Evolutionary conservation across 2,113 vertebrate genomes (phyloP), one percentile per base, ranked within the genome.

Genomic region (Hippotragus niger): DNA sequence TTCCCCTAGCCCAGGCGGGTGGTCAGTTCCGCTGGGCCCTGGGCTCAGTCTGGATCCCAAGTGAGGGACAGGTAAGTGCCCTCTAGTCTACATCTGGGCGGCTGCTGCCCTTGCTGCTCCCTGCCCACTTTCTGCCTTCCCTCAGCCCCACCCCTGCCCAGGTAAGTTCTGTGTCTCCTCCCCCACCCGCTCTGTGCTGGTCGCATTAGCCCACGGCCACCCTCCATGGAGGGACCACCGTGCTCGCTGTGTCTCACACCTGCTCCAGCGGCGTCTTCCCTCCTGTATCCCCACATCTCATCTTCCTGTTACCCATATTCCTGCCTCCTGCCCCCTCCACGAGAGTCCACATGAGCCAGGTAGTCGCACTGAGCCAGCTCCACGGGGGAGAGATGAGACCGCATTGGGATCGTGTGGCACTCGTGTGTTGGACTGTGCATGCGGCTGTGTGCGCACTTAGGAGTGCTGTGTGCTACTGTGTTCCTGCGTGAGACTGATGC

Each of bases 111-210:
- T 57, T 58, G 15, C 84, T 45, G n/a, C 74, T 90, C 91, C 64
- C 76, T 83, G 17, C 86, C 86, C 27, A 27, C 17, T 71, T 95
- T 15, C 78, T 81, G 53, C 36, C 92, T n/a, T 43, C 47, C 7
- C 2, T 15, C 19, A 50, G 58, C 33, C 47, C 55, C 0, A 2
- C 31, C 11, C 57, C 71, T 2, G 0, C 74, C 50, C 98, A 98
- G 99, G 99, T 99, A 99, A 99, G 99, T 99, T 97, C 91, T 98
- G 89, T 98, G 97, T 98, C 97, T 74, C 0, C 97, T 91, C 96
- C 90, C 86, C 84, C 47, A 91, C 43, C 19, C 57, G 14, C 71
- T 94, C 31, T n/a, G 86, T n/a, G n/a, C 1, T 85, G 74, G 47
- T 64, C 71, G 25, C 78, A 76, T 21, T 74, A n/a, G 57, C 60